Base-by-base conservation (phyloP, 2,888 invertebrate species). In the Tetragonisca angustula region DNA sequence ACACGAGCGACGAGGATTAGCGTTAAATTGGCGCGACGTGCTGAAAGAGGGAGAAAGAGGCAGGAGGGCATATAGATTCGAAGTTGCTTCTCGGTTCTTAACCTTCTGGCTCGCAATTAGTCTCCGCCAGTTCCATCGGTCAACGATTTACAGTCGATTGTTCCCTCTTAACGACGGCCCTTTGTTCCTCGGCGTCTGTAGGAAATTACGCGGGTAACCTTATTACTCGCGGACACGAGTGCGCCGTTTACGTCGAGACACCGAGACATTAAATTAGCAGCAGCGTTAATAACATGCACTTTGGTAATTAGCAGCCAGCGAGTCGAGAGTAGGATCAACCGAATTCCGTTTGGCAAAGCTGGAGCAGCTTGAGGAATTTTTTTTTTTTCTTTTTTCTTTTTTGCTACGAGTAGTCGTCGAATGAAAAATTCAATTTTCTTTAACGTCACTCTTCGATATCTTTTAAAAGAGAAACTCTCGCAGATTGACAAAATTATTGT, bases 1-100 rank as follows among this genome's bases (percentile, higher is more conserved):
- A 90, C 90, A 87, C 84, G 49, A 21, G 70, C 13, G 32, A 32
- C 86, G 79, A 76, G 84, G 89, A 89, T 89, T 86, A 81, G 84
- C 83, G 81, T 69, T 86, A 89, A 89, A 90, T 89, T 89, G 85
- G 61, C 61, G 68, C 77, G 77, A 77, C 79, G 74, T 62, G 59
- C 59, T 50, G 61, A 65, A 64, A 62, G 76, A 70, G 69, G 62
- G 76, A 76, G 67, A 68, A 79, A 76, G 52, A 68, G 27, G 27
- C 11, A 52, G 56, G 36, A 4, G 36, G 70, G 71, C 64, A 17
- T 3, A 19, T 32, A 69, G 32, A 61, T 68, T 54, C 74, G 72
- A 67, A 65, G 64, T 24, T 43, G 11, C 19, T 9, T 9, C n/a
- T 21, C 5, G 79, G 81, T 81, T 81, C 74, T 87, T 89, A 81